Conservation (phyloP, 35 echinoderm and acorn worm species). For the Apostichopus californicus region DNA sequence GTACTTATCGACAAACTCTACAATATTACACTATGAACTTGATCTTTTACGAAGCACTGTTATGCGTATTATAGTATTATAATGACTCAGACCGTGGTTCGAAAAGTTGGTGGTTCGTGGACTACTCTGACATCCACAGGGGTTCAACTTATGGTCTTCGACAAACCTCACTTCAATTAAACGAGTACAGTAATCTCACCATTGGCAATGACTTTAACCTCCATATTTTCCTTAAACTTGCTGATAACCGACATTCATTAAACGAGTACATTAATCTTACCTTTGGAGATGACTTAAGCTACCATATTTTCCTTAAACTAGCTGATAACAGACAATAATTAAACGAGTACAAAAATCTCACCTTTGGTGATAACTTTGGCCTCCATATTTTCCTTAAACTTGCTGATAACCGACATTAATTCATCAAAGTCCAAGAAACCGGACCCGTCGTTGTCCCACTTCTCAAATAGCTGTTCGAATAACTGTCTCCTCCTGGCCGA, state of each 20-base stretch:
- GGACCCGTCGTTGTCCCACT: conserved; percentile 99
- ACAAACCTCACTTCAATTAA: no score
- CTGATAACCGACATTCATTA: conserved; percentile 67
- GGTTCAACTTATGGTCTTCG: no score
- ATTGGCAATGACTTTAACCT: conserved; percentile 82
- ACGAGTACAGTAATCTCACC: conserved; percentile 10
- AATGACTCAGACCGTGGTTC: no score
- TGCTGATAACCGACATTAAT: conserved; percentile 82
- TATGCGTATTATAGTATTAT: no score
- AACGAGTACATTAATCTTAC: background rate
- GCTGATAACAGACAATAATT: conserved; percentile 56
- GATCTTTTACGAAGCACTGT: no score
- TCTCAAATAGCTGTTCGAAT: conserved; percentile 96
- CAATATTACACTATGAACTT: no score
- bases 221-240: conserved; percentile 99
- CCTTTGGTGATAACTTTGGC: conserved; percentile 87
- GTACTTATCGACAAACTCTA: no score
- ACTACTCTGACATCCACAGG: no score
- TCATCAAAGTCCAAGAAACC: conserved; percentile 95
- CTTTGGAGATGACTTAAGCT: conserved; percentile 82
- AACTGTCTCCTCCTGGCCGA: conserved; percentile 74
- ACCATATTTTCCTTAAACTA: conserved; percentile 99
- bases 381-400: conserved; percentile 99
- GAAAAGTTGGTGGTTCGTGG: no score
- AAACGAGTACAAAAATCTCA: background rate